phyloP scores from a whole-genome alignment of 2,113 vertebrate genomes.

The Sterrhoptilus dennistouni region DNA sequence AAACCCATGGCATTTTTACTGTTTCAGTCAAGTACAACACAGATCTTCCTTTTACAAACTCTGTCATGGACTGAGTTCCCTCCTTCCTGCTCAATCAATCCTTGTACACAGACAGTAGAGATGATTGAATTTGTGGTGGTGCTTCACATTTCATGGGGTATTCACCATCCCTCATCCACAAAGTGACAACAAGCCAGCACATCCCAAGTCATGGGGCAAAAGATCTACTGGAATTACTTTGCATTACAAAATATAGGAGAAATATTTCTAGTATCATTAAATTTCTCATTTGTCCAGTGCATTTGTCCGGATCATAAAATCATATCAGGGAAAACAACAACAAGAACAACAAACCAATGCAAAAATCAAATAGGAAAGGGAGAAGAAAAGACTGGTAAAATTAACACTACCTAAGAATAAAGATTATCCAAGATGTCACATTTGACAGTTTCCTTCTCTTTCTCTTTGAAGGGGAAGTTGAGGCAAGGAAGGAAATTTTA shows the following conservation, averaged over 20 bases:
- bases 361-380: background rate
- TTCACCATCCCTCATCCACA: background rate
- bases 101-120: background rate
- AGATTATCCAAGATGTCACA: background rate
- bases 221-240: background rate
- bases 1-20: background rate
- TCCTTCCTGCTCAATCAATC: background rate
- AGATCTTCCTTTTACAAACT: background rate
- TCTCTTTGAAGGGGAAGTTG: background rate
- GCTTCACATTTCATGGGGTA: background rate
- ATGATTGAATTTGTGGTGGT: conserved; percentile 3
- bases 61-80: background rate
- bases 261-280: conserved; percentile 42
- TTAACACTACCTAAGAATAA: background rate
- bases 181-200: background rate
- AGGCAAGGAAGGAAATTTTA: background rate
- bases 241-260: background rate
- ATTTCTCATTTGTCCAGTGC: conserved; percentile 46
- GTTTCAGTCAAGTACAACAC: background rate
- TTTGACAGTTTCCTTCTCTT: background rate
- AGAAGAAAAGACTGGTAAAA: background rate
- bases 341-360: background rate
- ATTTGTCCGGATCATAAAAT: conserved; percentile 16
- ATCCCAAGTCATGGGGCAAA: background rate
- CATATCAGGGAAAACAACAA: background rate